Evolutionary conservation across 2,113 vertebrate genomes (phyloP), one percentile per base, ranked within the genome.

Genomic region (Saimiri boliviensis): DNA sequence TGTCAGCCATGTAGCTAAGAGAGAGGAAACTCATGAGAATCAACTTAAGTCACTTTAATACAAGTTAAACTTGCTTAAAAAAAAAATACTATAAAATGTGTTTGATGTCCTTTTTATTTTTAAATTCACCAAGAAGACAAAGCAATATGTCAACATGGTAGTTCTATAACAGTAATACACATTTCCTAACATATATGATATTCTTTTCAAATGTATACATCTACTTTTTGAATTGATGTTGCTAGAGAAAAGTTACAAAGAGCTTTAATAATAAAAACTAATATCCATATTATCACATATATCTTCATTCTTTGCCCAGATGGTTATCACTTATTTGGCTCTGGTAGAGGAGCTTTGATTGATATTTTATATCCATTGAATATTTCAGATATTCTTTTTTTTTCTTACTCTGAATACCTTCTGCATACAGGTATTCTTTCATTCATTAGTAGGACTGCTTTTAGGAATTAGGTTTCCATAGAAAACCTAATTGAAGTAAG

Each of bases 41-140:
- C 73, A 70, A 70, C n/a, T 92, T 79, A 63, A 14, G 52, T 63
- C 60, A 63, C 60, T 32, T 63, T 63, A 63, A 30, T 63, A 32
- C 52, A 74, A 60, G 25, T 42, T 84, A 82, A 47, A 91, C 66
- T 49, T 84, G 47, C 35, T 81, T 92, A 71, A 81, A 89, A 81
- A 71, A 81, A 89, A 89, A 87, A 47, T 23, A 8, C 23, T 74
- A 16, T 54, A 84, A 87, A 85, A 87, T 87, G 42, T 27, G 11
- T 91, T 73, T 71, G 25, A 47, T 85, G 60, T 49, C 52, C 76
- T 86, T 89, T 96, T 81, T 89, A 80, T 91, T 96, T 95, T 97
- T 49, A 85, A 94, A 89, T 93, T 85, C 76, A 84, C 82, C 45
- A 20, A 80, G 37, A 71, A 73, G 23, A 66, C 91, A 60, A 89